Conservation (phyloP, 1,140 invertebrate genomes). For the Scaptodrosophila lebanonensis region DNA sequence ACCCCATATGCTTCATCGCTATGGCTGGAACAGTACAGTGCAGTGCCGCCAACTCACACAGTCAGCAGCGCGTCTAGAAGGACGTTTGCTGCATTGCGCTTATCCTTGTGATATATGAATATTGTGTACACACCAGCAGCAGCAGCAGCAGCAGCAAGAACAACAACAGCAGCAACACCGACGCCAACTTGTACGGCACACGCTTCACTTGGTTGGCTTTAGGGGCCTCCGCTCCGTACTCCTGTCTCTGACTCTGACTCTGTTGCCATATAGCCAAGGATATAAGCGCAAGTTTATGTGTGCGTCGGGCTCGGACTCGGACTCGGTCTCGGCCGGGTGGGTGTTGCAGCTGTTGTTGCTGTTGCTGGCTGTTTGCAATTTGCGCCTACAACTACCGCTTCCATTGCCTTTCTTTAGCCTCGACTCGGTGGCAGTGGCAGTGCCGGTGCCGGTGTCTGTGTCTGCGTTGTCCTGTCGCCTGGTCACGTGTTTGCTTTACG, state of each 20-base stretch:
- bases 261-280: too few species aligned
- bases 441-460: not conserved
- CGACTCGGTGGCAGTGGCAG: not conserved
- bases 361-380: slow-evolving; percentile 71
- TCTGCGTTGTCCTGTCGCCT: slow-evolving; percentile 49
- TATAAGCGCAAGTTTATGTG: slow-evolving; percentile 68
- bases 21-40: slow-evolving; percentile 10
- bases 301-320: too few species aligned
- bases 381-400: slow-evolving; percentile 63
- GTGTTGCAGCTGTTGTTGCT: slow-evolving; percentile 31
- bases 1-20: too few species aligned
- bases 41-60: not conserved
- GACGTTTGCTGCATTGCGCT: slow-evolving; percentile 77
- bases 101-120: slow-evolving; percentile 77
- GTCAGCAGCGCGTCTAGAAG: slow-evolving; percentile 62
- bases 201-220: slow-evolving; percentile 38
- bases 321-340: too few species aligned
- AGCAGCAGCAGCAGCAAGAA: not conserved
- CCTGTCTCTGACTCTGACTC: too few species aligned
- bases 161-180: not conserved
- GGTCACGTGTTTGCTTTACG: slow-evolving; percentile 72
- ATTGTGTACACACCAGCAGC: slow-evolving; percentile 72
- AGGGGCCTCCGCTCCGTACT: slow-evolving; percentile 2
- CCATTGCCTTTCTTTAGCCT: too few species aligned
- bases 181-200: slow-evolving; percentile 31